Evolutionary conservation across 1,140 invertebrate species (phyloP), one percentile per base, ranked within the genome.

Genomic region (Portunus trituberculatus): DNA sequence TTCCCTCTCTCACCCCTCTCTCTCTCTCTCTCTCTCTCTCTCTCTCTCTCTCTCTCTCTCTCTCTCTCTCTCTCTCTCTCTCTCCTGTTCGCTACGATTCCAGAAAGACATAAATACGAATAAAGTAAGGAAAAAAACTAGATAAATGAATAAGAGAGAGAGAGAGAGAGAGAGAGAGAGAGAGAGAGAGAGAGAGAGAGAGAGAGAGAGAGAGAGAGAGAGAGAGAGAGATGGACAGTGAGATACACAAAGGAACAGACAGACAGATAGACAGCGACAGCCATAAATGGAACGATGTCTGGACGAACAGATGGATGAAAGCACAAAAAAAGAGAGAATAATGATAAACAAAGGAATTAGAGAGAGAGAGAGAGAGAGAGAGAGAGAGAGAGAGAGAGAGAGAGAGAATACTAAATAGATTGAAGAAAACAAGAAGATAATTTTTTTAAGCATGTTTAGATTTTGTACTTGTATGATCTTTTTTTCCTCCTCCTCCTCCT

Each of bases 121-220:
- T 76, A n/a, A 87, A 87, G 39, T 31, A 31, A 14, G 84, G 0
- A 87, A 8, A 32, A 39, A 25, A 87, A n/a, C 28, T 87, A 32
- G 39, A 29, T 6, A 84, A 32, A 87, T 87, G 29, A 32, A 87
- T 87, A 87, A 32, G 84, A 87, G 84, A 87, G 45, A 91, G 90
- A 91, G 90, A 91, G 45, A 67, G 48, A 52, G 28, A 91, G 90
- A 91, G 45, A 52, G 90, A 91, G 90, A 91, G 20, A 52, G 90
- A 91, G 45, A 91, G 39, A 91, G 48, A n/a, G 45, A 91, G 90
- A 91, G 90, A 91, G 45, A 67, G 48, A 52, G 28, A 91, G 90
- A 91, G 45, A 52, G 90, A 91, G 90, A 91, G 20, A 52, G 90
- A 91, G 39, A 91, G 39, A 91, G 46, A 25, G 28, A 52, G 46